phyloP scores from a whole-genome alignment of 2,888 invertebrate genomes.

The Drosophila affinis region DNA sequence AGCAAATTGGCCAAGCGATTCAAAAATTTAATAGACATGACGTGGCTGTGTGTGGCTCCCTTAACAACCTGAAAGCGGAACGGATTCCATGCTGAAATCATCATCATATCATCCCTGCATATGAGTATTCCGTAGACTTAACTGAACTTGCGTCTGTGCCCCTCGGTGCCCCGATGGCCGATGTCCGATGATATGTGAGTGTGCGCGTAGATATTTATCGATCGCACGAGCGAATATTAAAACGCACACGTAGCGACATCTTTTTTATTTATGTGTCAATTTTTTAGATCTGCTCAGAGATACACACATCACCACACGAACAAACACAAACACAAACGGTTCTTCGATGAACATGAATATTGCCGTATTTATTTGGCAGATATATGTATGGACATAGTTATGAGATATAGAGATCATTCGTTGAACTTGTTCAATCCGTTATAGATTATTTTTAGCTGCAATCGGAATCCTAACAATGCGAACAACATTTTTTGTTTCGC shows the following conservation, averaged over 20 bases:
- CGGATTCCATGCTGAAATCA: background rate
- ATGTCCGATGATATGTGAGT: background rate
- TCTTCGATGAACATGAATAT: conserved; percentile 6
- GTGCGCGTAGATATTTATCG: conserved; percentile 39
- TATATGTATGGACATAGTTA: conserved; percentile 2
- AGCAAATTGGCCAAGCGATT: conserved; percentile 46
- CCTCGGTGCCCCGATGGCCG: no score
- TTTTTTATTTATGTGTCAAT: conserved; percentile 61
- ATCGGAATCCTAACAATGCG: conserved; percentile 43
- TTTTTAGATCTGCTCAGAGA: conserved; percentile 55
- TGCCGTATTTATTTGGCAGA: background rate
- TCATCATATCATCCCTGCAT: background rate
- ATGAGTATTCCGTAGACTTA: background rate
- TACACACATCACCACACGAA: conserved; percentile 1
- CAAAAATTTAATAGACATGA: conserved; percentile 35
- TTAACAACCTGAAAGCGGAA: background rate
- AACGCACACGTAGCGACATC: conserved; percentile 45
- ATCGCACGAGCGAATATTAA: conserved; percentile 50
- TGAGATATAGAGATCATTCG: conserved; percentile 13
- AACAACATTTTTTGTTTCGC: conserved; percentile 24
- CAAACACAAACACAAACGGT: no score
- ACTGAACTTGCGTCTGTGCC: background rate
- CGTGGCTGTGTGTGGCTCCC: conserved; percentile 16
- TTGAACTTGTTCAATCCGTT: conserved; percentile 16
- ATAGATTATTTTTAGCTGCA: conserved; percentile 61